Conservation (phyloP, 30 jellyfish, hydroid and myxozoan genomes). For the Aurelia aurita complex sp. Pacific region DNA sequence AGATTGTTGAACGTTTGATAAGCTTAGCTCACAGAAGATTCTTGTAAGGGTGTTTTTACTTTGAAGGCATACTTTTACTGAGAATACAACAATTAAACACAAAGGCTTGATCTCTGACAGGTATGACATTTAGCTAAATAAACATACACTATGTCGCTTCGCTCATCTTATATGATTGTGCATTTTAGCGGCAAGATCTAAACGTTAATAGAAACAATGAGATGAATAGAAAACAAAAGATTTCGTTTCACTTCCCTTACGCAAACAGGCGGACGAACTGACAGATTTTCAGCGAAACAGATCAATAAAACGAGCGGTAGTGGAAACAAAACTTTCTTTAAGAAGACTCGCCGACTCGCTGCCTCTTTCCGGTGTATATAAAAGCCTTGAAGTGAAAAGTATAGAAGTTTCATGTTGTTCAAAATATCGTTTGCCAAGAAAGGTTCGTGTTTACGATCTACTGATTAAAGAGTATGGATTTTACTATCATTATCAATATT, state of each 20-base stretch:
- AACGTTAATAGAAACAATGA: conserved; percentile 26
- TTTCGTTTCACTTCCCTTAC: conserved; percentile 64
- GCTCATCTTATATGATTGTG: conserved; percentile 36
- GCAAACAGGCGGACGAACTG: conserved; percentile 66
- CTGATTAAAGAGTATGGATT: too few relatives aligned
- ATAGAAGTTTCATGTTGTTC: conserved; percentile 12
- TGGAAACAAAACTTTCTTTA: conserved; percentile 37
- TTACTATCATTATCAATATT: too few relatives aligned
- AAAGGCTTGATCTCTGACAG: not conserved
- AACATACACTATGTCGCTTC: conserved; percentile 23
- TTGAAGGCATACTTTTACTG: too few relatives aligned
- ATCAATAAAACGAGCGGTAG: conserved; percentile 69
- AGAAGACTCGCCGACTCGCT: conserved; percentile 67
- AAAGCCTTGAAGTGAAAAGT: conserved; percentile 26
- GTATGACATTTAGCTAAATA: not conserved
- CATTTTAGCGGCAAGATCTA: conserved; percentile 68
- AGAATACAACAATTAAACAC: too few relatives aligned
- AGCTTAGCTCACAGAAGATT: too few relatives aligned
- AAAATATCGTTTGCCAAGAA: not conserved
- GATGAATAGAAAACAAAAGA: conserved; percentile 52
- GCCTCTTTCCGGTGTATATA: conserved; percentile 77
- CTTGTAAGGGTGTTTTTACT: too few relatives aligned
- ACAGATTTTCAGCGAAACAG: conserved; percentile 62
- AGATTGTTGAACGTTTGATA: too few relatives aligned
- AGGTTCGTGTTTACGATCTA: not conserved